These are phyloP conservation scores for Volucella inflata DNA, from an alignment of 2,888 invertebrate species.

Conservation along the genomic window DNA sequence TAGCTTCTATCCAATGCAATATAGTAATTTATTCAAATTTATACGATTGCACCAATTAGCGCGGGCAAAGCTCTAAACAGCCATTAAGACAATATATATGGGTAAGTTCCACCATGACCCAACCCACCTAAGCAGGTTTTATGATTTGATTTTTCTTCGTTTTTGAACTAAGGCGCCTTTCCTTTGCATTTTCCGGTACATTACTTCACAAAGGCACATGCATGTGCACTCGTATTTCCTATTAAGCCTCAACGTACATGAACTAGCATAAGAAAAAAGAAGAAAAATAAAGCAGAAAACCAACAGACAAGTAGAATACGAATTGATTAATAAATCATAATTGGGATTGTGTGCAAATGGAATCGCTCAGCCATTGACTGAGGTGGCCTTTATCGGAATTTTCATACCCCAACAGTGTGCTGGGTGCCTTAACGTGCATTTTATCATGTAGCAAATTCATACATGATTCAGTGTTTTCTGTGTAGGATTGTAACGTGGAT, in stretches of 20 bases:
- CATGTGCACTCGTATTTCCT: neutral
- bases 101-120: slow-evolving; percentile 68
- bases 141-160: neutral
- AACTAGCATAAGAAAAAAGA: slow-evolving; percentile 48
- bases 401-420: slow-evolving; percentile 42
- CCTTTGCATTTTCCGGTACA: slow-evolving; percentile 67
- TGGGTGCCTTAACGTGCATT: slow-evolving; percentile 47
- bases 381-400: slow-evolving; percentile 74
- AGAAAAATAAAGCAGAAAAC: slow-evolving; percentile 24
- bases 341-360: slow-evolving; percentile 74
- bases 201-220: slow-evolving; percentile 33
- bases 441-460: slow-evolving; percentile 68
- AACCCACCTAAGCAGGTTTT: slow-evolving; percentile 53
- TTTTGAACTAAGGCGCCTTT: slow-evolving; percentile 32
- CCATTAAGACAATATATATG: slow-evolving; percentile 49
- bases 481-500: slow-evolving; percentile 34
- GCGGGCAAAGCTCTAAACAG: slow-evolving; percentile 43
- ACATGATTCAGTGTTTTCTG: slow-evolving; percentile 55
- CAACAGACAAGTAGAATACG: slow-evolving; percentile 47
- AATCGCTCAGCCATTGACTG: slow-evolving; percentile 74
- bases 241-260: slow-evolving; percentile 2
- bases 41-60: slow-evolving; percentile 70
- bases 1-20: slow-evolving; percentile 58
- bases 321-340: slow-evolving; percentile 75
- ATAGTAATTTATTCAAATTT: slow-evolving; percentile 70